These are phyloP conservation scores for Philypnodon macrostomus DNA, from an alignment of 2,797 vertebrate genomes.

Conservation along the genomic window DNA sequence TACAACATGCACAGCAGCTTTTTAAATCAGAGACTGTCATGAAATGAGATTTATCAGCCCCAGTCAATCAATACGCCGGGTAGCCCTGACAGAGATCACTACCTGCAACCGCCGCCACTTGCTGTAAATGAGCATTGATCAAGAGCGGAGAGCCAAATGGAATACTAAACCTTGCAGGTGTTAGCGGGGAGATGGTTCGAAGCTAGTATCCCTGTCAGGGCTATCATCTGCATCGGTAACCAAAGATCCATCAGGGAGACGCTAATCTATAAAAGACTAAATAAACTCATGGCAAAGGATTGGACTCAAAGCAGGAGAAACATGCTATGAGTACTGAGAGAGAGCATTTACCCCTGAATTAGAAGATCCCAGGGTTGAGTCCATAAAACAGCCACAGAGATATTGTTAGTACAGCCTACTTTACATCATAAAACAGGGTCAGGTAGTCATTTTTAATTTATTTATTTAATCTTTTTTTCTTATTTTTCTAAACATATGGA, in stretches of 20 bases:
- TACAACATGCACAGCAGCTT: constrained; percentile 19
- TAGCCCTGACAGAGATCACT: constrained; percentile 3
- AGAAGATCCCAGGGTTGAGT: too few species aligned
- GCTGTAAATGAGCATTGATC: constrained; percentile 23
- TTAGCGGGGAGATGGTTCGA: neutral
- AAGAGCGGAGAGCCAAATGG: constrained; percentile 8
- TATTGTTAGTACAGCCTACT: too few species aligned
- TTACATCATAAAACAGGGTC: too few species aligned
- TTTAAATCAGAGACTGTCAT: constrained; percentile 29
- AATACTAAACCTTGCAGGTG: constrained; percentile 12
- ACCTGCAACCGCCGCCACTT: neutral
- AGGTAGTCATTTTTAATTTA: too few species aligned
- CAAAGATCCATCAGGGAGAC: constrained; percentile 3
- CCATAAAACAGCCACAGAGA: too few species aligned
- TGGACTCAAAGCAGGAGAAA: constrained; percentile 9
- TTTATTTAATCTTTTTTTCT: too few species aligned
- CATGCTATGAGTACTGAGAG: constrained; percentile 7
- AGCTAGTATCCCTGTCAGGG: constrained; percentile 3
- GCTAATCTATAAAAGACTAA: constrained; percentile 16
- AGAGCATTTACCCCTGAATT: too few species aligned
- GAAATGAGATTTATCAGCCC: constrained; percentile 23
- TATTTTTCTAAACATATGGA: too few species aligned
- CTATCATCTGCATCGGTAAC: constrained; percentile 11
- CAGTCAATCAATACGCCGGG: constrained; percentile 11
- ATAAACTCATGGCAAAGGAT: constrained; percentile 1